Percentiles rank a stretch among this genome's conserved stretches.
phyloP scores from a whole-genome alignment of 2,797 vertebrate genomes.

The Thaleichthys pacificus region DNA sequence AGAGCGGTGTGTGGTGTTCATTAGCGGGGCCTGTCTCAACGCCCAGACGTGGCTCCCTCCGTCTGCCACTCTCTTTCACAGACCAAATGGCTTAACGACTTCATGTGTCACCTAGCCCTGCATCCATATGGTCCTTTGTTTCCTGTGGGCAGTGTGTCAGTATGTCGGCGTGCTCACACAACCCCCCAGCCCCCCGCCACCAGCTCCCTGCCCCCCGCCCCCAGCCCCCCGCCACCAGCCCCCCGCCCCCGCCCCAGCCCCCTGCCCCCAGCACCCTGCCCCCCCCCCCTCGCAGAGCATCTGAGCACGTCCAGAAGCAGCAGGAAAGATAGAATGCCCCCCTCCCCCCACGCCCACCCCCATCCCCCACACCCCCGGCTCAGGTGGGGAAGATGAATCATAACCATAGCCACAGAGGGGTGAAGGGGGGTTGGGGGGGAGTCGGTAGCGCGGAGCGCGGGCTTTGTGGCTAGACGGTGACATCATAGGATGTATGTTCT shows the following conservation, averaged over 20 bases:
- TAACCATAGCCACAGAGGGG: constrained; percentile 9
- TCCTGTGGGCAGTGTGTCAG: constrained; percentile 35
- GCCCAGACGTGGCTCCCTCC: constrained; percentile 29
- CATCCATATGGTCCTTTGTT: constrained; percentile 60
- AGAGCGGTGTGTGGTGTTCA: constrained; percentile 35
- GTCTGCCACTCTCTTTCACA: constrained; percentile 46
- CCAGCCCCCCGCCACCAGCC: too few relatives aligned
- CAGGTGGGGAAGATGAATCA: constrained; percentile 16
- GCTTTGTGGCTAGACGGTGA: constrained; percentile 54
- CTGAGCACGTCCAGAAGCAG: constrained; percentile 46
- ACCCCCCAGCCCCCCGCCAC: neutral
- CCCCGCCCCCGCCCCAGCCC: too few relatives aligned
- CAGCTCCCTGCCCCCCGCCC: constrained; percentile 17
- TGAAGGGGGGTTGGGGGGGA: constrained; percentile 18
- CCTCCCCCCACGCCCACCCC: constrained; percentile 24
- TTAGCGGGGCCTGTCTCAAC: constrained; percentile 21
- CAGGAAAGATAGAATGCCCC: neutral
- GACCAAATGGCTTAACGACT: constrained; percentile 59
- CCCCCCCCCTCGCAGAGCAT: constrained; percentile 11
- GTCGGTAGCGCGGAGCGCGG: constrained; percentile 42
- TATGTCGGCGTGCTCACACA: constrained; percentile 23
- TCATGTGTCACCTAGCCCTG: constrained; percentile 55
- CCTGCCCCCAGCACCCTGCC: too few relatives aligned
- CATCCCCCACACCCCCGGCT: neutral
- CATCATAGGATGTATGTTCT: constrained; percentile 66